Evolutionary conservation across 1,140 invertebrate species (phyloP), one percentile per base, ranked within the genome.

Genomic region (Zaprionus davidi): DNA sequence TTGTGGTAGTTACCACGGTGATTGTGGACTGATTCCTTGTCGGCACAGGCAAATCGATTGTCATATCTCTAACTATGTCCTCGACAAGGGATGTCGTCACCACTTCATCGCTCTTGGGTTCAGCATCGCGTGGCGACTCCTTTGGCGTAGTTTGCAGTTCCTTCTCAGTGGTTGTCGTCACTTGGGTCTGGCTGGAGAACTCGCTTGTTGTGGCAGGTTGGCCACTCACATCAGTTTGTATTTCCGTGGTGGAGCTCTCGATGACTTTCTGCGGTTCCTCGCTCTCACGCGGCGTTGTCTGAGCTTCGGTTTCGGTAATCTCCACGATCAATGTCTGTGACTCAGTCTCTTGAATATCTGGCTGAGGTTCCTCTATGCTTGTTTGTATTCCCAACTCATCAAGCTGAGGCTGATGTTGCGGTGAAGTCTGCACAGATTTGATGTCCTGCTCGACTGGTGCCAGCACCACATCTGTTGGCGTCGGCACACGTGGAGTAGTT

Each of bases 361-460:
- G 80, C 66, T 91, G 91, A 34, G 81, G 17, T 24, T 51, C 55
- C 64, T 93, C 93, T 51, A 93, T 65, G 34, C 92, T 93, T 1
- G 93, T 93, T 91, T 94, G 93, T 22, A 93, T 86, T 1, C 88
- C 88, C 5, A 79, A 92, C 75, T 94, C 93, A 56, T 86, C 80
- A 15, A 93, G 91, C 44, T 88, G 83, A 4, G 87, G 91, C 15
- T 86, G 82, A 70, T 93, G 82, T 83, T 95, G 94, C 4, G 95
- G 95, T 6, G 94, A 94, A 20, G 95, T 96, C 92, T 96, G 95
- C 20, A 94, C 91, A 12, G 94, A 95, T 71, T 94, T 93, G 31
- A 94, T 94, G 66, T 94, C 93, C 17, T 68, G 88, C n/a, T 88
- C 79, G 0, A 79, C 51, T 26, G 60, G 55, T 31, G 55, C 53